A percentile compares a stretch with the other conserved stretches of the same genome.
These are phyloP conservation scores for Apodemia hepburni DNA, from an alignment of 2,888 invertebrate species.

Conservation along the genomic window DNA sequence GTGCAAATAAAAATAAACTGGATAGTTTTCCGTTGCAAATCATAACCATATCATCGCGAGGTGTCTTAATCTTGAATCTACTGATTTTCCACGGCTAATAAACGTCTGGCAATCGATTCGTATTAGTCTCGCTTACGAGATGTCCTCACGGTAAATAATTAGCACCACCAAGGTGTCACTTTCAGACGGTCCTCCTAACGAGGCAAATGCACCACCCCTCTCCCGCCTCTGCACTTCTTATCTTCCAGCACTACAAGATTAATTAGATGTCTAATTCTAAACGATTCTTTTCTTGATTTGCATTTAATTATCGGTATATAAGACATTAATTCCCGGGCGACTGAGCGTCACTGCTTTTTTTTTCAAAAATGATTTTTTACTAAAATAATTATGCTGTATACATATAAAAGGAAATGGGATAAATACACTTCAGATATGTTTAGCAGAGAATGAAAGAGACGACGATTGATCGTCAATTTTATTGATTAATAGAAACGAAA, in stretches of 20 bases:
- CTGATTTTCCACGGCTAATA: background rate
- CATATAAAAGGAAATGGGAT: too few relatives aligned
- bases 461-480: too few relatives aligned
- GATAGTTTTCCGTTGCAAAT: too few relatives aligned
- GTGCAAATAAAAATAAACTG: too few relatives aligned
- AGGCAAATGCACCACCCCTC: slow-evolving; percentile 48
- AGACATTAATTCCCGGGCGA: background rate
- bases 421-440: too few relatives aligned
- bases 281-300: slow-evolving; percentile 29
- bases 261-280: slow-evolving; percentile 50
- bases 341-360: background rate
- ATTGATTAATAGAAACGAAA: too few relatives aligned
- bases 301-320: slow-evolving; percentile 8
- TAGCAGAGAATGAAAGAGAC: too few relatives aligned
- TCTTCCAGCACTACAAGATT: slow-evolving; percentile 43
- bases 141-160: slow-evolving; percentile 70
- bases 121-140: slow-evolving; percentile 37
- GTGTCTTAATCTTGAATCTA: background rate
- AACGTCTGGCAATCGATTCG: slow-evolving; percentile 15
- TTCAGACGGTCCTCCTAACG: slow-evolving; percentile 68
- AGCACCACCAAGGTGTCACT: slow-evolving; percentile 64
- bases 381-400: too few relatives aligned
- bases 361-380: background rate
- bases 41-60: background rate
- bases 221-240: slow-evolving; percentile 29